These are phyloP conservation scores for Tragelaphus buxtoni DNA, from an alignment of 2,113 vertebrate species.

Conservation along the genomic window DNA sequence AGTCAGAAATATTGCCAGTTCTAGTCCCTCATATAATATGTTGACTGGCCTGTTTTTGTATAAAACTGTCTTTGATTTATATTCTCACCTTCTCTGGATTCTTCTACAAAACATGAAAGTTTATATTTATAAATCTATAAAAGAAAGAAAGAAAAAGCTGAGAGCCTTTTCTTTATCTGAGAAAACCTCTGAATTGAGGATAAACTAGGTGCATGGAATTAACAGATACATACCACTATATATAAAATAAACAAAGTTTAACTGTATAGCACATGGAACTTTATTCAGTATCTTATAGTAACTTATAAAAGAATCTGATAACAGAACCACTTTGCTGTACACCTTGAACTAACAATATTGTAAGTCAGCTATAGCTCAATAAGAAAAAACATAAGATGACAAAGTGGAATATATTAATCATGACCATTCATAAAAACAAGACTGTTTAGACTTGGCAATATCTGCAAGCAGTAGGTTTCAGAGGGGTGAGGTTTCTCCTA, in stretches of 20 bases:
- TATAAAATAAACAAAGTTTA: background rate
- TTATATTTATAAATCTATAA: background rate
- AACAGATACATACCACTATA: background rate
- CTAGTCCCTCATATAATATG: background rate
- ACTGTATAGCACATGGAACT: background rate
- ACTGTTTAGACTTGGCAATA: background rate
- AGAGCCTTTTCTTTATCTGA: background rate
- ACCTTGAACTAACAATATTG: background rate
- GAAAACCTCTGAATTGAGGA: background rate
- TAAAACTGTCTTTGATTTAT: background rate
- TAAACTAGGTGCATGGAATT: background rate
- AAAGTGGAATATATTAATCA: background rate
- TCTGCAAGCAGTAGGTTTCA: background rate
- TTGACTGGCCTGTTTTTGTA: background rate
- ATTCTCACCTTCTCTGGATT: background rate
- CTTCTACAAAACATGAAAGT: background rate
- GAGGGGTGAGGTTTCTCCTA: background rate
- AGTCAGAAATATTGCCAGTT: background rate
- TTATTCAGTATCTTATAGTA: background rate
- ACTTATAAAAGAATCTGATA: background rate
- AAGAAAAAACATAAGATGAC: background rate
- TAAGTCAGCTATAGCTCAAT: background rate
- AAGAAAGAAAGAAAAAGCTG: background rate
- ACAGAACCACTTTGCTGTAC: background rate
- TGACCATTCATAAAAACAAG: background rate